Evolutionary conservation across 2,113 vertebrate species (phyloP), one percentile per base, ranked within the genome.

Genomic region (Penelope pileata): DNA sequence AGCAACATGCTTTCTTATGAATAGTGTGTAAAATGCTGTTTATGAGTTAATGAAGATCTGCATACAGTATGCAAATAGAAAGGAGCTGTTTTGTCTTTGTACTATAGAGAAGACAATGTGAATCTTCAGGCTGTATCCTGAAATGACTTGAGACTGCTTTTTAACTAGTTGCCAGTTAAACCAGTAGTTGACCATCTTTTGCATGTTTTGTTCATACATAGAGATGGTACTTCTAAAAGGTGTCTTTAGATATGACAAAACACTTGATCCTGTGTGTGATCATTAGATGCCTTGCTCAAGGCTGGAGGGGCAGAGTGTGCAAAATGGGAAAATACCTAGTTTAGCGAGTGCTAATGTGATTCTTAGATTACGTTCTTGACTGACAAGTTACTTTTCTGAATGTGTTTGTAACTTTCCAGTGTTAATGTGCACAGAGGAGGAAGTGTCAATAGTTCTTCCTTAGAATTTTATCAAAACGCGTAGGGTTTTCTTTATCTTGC

Each of bases 111-210:
- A 90, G 18, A 26, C 23, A 38, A 8, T 32, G 16, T 40, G 27
- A 63, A 21, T n/a, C 11, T 42, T 56, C 30, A 24, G 42, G 9
- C 15, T 87, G 3, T 45, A 4, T 26, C 8, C 17, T 56, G 36
- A 68, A 79, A 73, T 63, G 10, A 12, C 26, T 67, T 80, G 16
- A 23, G 29, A 42, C 9, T 59, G 10, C 13, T 60, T 76, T 54
- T 59, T n/a, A 17, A 24, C 6, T 54, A 16, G 2, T 8, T 76
- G 30, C 68, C 10, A 0, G 0, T 22, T 85, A 48, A 67, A 50
- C n/a, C 47, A n/a, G 16, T 38, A 30, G 16, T 30, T 90, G 42
- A 29, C 23, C 21, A 2, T 59, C 16, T 78, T 91, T 91, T 70
- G 53, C 18, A 13, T 68, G 10, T 68, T 92, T 93, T 87, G 38